Evolutionary conservation across 2,113 vertebrate species (phyloP), one percentile per base, ranked within the genome.

Genomic region (Takifugu flavidus): DNA sequence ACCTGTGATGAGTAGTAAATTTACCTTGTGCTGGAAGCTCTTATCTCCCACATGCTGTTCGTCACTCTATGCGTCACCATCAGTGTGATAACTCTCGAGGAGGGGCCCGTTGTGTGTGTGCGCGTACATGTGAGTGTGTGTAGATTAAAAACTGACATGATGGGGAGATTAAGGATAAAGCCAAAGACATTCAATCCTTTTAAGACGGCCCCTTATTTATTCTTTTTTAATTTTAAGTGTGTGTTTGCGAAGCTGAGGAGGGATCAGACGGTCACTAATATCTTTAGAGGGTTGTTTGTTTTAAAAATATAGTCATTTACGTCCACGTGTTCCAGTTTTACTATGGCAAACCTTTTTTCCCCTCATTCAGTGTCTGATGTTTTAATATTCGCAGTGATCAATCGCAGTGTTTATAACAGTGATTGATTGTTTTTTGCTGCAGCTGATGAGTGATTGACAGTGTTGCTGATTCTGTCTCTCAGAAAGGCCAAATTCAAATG

Each of bases 41-140:
- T 70, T 25, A 69, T 77, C 70, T 70, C 59, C 61, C 80, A 59
- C 25, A 6, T 14, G 51, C 65, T 2, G 14, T 69, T 56, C 72
- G 70, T 83, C 82, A 82, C 46, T 56, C 25, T 70, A 74, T 85
- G 85, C 70, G 80, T 87, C 85, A 78, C 29, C 1, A 47, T 67
- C 56, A 28, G 75, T 79, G 79, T 80, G 72, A 65, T 43, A 56
- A 66, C 56, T 71, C 53, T 59, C 75, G 59, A 49, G 58, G 65
- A 65, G 45, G 55, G 66, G 39, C 58, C 71, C 72, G 64, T 62
- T 46, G 55, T 44, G 20, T 47, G 43, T 62, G 14, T 52, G 43
- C 63, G 56, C 27, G 34, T 61, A 45, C 58, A 49, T 49, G 53
- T 62, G 62, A 39, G 70, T 65, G 69, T 53, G 59, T 46, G 59